Base-by-base conservation (phyloP, 2,888 invertebrate species). In the Crioceris asparagi region DNA sequence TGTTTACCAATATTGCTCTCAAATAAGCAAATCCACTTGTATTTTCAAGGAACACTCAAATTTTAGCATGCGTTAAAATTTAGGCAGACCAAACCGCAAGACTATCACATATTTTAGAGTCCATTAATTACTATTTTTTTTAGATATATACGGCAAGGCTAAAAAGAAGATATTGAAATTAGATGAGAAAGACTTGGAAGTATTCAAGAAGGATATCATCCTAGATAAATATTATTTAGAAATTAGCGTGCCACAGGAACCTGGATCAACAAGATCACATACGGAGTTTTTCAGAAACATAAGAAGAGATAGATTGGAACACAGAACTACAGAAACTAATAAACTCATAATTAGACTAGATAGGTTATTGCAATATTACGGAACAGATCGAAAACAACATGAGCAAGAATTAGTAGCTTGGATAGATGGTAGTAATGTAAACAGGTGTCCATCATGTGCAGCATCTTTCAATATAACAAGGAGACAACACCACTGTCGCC, bases 401-500 rank as follows among this genome's bases (percentile, higher is more conserved):
- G 80, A 80, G 57, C 77, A 78, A 56, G 72, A 75, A 55, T 72
- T 77, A 39, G 96, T 97, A 3, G 82, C 85, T 19, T 98, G 98
- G 98, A 68, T 91, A 29, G 88, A 92, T 55, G 97, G 97, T 21
- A 77, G 77, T 32, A 84, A 84, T 36, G 93, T 92, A 1, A 83
- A 81, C 44, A 66, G 88, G 6, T 98, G 97, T 61, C 91, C 92
- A 0, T 83, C 79, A 47, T 98, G 98, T 68, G 86, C 91, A 0
- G 80, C 81, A 57, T 72, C 78, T 30, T 98, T 98, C 64, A 83
- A 84, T 54, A 65, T 93, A 39, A 80, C 91, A 0, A 70, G 90
- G 40, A 70, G 97, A 46, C 87, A 93, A 61, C 97, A 98, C 65
- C 98, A 98, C 65, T 98, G 98, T 59, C 72, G 96, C 43, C 71